Evolutionary conservation across 2,797 vertebrate genomes (phyloP).

Genomic region (Typhlichthys subterraneus): DNA sequence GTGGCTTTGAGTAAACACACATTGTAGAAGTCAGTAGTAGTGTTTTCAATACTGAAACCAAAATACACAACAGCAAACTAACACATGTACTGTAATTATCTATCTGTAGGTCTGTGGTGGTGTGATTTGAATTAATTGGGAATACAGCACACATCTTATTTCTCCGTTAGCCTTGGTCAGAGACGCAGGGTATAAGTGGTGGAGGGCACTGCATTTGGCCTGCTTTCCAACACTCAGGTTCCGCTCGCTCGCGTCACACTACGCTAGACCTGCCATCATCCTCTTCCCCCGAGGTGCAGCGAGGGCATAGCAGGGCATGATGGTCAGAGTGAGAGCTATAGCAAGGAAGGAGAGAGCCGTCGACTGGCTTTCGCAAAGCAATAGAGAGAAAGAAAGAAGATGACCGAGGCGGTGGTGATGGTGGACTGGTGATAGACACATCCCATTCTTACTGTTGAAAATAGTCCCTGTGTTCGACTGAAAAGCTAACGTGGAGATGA

Average conservation of each 20-base stretch:
- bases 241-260: slow-evolving; percentile 70
- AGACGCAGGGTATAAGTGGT: slow-evolving; percentile 21
- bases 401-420: not conserved
- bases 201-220: slow-evolving; percentile 67
- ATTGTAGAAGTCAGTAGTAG: too few species aligned
- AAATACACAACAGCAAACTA: slow-evolving; percentile 31
- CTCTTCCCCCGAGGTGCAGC: slow-evolving; percentile 61
- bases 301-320: slow-evolving; percentile 40
- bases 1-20: too few species aligned
- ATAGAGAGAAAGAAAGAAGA: slow-evolving; percentile 23
- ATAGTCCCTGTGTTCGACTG: slow-evolving; percentile 31
- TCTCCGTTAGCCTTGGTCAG: not conserved
- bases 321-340: slow-evolving; percentile 22
- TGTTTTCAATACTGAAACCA: too few species aligned
- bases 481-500: slow-evolving; percentile 31
- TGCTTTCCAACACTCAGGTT: slow-evolving; percentile 65
- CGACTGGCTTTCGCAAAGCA: slow-evolving; percentile 15
- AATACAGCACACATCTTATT: slow-evolving; percentile 34
- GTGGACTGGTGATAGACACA: slow-evolving; percentile 6
- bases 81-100: slow-evolving; percentile 39
- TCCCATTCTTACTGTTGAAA: slow-evolving; percentile 14
- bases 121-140: slow-evolving; percentile 57
- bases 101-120: slow-evolving; percentile 43
- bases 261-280: slow-evolving; percentile 71
- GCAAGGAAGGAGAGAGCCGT: slow-evolving; percentile 28